Evolutionary conservation across 1,140 invertebrate genomes (phyloP).

Genomic region (Mylabris phalerata): DNA sequence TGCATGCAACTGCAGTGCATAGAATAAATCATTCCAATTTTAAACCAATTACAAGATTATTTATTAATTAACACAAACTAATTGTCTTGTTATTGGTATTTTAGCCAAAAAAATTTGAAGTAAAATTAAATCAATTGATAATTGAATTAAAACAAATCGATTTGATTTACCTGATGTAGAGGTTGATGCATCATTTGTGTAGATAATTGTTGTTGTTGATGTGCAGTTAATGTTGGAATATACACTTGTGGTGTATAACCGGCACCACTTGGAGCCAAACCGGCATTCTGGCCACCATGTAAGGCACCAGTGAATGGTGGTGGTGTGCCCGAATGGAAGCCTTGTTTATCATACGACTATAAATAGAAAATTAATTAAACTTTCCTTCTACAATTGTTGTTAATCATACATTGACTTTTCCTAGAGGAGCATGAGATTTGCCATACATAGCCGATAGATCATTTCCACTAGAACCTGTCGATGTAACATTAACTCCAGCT

Average conservation of each 20-base stretch:
- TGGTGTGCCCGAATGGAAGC: slow-evolving; percentile 75
- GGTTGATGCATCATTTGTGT: slow-evolving; percentile 65
- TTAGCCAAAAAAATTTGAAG: not conserved
- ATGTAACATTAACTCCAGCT: slow-evolving; percentile 46
- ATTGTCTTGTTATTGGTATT: not conserved
- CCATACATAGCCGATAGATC: slow-evolving; percentile 64
- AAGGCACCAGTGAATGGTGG: slow-evolving; percentile 64
- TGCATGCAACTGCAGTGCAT: no score
- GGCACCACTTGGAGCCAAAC: slow-evolving; percentile 59
- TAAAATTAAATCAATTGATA: not conserved
- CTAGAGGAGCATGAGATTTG: slow-evolving; percentile 64
- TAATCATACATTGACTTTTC: slow-evolving; percentile 62
- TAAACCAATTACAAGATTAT: not conserved
- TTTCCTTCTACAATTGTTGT: not conserved
- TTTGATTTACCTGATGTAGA: slow-evolving; percentile 56
- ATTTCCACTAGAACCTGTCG: slow-evolving; percentile 52
- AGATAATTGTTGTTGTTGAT: slow-evolving; percentile 50
- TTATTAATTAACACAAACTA: not conserved
- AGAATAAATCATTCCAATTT: not conserved
- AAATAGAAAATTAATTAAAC: slow-evolving; percentile 32
- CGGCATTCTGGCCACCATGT: slow-evolving; percentile 63
- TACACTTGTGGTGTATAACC: slow-evolving; percentile 60
- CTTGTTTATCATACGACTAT: slow-evolving; percentile 79
- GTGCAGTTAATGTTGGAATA: slow-evolving; percentile 65
- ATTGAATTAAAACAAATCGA: not conserved